Base-by-base conservation (phyloP, 2,797 vertebrate species). In the Poeciliopsis turneri region DNA sequence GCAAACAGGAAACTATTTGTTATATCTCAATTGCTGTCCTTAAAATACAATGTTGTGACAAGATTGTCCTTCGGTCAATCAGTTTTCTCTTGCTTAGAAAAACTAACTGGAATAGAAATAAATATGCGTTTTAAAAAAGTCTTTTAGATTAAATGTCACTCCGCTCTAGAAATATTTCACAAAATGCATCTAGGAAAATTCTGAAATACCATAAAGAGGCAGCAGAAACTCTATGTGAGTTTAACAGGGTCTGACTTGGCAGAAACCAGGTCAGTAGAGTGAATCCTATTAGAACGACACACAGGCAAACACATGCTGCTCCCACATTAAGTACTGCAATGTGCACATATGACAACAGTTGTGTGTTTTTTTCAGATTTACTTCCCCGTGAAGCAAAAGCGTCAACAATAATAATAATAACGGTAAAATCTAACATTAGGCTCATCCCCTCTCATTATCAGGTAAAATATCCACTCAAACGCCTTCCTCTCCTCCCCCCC, bases 201-300 rank as follows among this genome's bases (percentile, higher is more conserved):
- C 30, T 6, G 15, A 66, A 69, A 39, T 43, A 41, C 10, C 66
- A 43, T 41, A n/a, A 69, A 43, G 9, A 68, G 11, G 64, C 64
- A 23, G 36, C 39, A 68, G 36, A 41, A 41, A 11, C 64, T 39
- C 36, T 36, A 6, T 66, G 55, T 64, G 33, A 39, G 61, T 69
- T 69, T 43, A 43, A 41, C 6, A 49, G 41, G 61, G 81, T 75
- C 72, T 36, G 49, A 76, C 75, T 72, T 16, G 0, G 47, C 64
- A 81, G 75, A 79, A 84, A 82, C 10, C 77, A 87, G 83, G 82
- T 75, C 82, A 82, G 30, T 6, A 74, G 61, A 45, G 5, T 2
- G 16, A 81, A 88, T 84, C 88, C 85, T 79, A 82, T 84, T 78
- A 87, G 28, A 46, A 66, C 3, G 20, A 30, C 61, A 75, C 30